Evolutionary conservation across 2,888 invertebrate genomes (phyloP), one percentile per base, ranked within the genome.

Genomic region (Trichopria drosophilae): DNA sequence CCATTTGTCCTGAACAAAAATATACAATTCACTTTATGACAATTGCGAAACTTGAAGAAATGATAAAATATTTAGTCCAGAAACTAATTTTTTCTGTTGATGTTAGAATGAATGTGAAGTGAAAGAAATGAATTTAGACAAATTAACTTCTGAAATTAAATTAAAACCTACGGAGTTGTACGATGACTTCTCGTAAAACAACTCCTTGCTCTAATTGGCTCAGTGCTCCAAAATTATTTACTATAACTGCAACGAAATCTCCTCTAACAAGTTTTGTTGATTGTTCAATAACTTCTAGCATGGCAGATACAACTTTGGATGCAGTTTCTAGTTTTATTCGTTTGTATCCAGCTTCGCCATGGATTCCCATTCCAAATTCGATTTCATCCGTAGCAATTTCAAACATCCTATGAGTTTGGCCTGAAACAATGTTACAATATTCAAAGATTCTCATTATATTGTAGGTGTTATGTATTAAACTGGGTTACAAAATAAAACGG

Each of bases 141-240:
- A n/a, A 1, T 3, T 10, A 20, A 16, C 5, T 12, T 10, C 22
- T 42, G 13, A 23, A 9, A 18, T 41, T 35, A 15, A 39, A 18
- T 15, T 6, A 39, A 19, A 37, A 67, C 76, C 75, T 72, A 87
- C 88, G 79, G 34, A 88, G 76, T 68, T 84, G 84, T 10, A 75
- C 72, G 19, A 84, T 79, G 1, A 83, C 79, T 71, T 89, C 88
- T 6, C 80, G 80, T 40, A 82, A 81, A 7, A 89, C 78, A 39
- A 90, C 82, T 59, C 84, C 85, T 78, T 89, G 83, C 69, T 93
- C 92, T 49, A 91, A 68, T 53, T 86, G 81, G 1, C 88, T 85
- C 0, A 88, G 80, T 2, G 83, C 84, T 19, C 92, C 91, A 43
- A 90, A 78, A 72, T 93, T 93, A 75, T 91, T 90, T 4, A 93